A percentile compares a stretch with the other conserved stretches of the same genome.
Conservation (phyloP, 2,888 invertebrate genomes). For the Hirtodrosophila alboralis region DNA sequence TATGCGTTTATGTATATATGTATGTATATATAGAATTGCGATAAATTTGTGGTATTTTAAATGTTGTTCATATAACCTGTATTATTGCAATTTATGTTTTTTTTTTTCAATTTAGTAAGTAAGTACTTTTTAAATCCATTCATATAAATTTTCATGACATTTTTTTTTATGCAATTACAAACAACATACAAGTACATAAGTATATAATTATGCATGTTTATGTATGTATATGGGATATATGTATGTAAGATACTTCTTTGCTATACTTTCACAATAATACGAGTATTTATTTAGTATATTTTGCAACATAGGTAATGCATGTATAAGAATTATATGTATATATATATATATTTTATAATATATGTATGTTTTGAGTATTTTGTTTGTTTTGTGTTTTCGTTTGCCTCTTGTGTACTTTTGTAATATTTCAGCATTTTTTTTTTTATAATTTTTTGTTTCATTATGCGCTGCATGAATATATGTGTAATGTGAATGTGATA, state of each 20-base stretch:
- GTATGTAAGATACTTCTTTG: conserved; percentile 26
- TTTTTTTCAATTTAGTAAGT: conserved; percentile 12
- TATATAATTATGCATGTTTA: conserved; percentile 15
- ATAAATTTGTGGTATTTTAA: conserved; percentile 45
- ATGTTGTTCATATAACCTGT: conserved; percentile 16
- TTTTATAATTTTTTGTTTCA: no score
- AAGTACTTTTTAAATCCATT: conserved; percentile 3
- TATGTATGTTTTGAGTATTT: conserved; percentile 39
- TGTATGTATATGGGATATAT: conserved; percentile 14
- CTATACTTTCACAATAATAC: conserved; percentile 70
- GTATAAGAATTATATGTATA: conserved; percentile 32
- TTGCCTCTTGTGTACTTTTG: conserved; percentile 21
- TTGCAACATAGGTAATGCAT: conserved; percentile 50
- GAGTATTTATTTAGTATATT: conserved; percentile 64
- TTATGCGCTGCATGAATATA: conserved; percentile 30
- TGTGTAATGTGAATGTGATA: conserved; percentile 40
- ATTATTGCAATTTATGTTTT: conserved; percentile 15
- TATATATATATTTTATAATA: conserved; percentile 25
- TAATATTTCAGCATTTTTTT: conserved; percentile 44
- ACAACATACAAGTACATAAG: conserved; percentile 64
- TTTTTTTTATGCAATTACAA: conserved; percentile 58
- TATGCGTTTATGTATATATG: conserved; percentile 29
- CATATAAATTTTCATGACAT: conserved; percentile 24
- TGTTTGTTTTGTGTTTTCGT: conserved; percentile 23
- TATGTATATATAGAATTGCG: conserved; percentile 45